Percentiles rank a stretch among this genome's conserved stretches.
These are phyloP conservation scores for Apodemus agrarius DNA, from an alignment of 2,797 vertebrate species.

Conservation along the genomic window DNA sequence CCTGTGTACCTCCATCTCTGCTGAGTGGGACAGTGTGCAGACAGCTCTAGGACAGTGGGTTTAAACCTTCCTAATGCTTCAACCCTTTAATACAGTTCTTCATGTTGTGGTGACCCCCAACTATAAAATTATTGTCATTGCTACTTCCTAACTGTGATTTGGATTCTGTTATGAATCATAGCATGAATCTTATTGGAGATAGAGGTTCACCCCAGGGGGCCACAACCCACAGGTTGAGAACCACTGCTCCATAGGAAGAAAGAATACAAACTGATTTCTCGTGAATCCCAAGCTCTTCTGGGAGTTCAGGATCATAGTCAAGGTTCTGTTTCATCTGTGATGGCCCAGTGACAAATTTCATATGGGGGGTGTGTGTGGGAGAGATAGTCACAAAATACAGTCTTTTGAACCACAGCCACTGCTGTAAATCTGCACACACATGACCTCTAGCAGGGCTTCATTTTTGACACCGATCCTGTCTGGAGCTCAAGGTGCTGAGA, in stretches of 20 bases:
- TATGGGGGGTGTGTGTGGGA: background rate
- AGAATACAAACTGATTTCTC: background rate
- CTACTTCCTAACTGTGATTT: no score
- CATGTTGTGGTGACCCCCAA: background rate
- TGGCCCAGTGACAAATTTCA: background rate
- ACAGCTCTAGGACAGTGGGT: background rate
- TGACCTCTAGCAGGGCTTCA: accelerated
- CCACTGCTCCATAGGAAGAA: background rate
- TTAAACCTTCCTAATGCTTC: background rate
- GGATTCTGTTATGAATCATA: no score
- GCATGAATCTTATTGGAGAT: no score
- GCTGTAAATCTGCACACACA: background rate
- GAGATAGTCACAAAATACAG: background rate
- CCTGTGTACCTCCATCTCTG: background rate
- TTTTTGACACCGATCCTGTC: accelerated
- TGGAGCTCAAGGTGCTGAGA: background rate
- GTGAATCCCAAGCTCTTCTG: background rate
- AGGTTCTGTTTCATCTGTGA: background rate
- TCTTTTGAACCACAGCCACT: background rate
- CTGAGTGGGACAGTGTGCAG: background rate
- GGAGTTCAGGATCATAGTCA: background rate
- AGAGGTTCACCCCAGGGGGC: background rate
- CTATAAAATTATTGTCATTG: background rate
- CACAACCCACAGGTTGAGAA: background rate
- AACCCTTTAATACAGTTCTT: background rate